Evolutionary conservation across 1,140 invertebrate species (phyloP).

Genomic region (Tetramorium parvispinum): DNA sequence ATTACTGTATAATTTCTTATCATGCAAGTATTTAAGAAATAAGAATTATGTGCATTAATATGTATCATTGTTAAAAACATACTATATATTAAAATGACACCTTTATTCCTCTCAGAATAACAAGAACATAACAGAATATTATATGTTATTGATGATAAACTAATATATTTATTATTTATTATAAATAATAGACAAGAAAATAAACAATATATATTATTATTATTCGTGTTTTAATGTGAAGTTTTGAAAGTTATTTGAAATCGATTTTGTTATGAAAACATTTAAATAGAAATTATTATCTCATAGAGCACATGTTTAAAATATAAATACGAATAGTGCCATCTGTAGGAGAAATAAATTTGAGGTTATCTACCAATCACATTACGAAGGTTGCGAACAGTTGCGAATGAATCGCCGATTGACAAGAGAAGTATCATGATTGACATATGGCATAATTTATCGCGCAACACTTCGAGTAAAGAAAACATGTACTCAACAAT

Average conservation of each 20-base stretch:
- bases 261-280: neutral
- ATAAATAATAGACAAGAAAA: neutral
- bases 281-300: neutral
- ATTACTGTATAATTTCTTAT: neutral
- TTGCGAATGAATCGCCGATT: conserved; percentile 36
- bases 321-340: conserved; percentile 13
- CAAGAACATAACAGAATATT: too few relatives aligned
- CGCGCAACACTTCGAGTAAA: conserved; percentile 37
- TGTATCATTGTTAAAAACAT: neutral
- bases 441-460: conserved; percentile 68
- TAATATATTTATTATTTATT: conserved; percentile 23
- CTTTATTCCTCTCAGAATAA: too few relatives aligned
- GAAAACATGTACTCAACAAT: conserved; percentile 56
- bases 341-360: neutral
- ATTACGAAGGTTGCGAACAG: neutral
- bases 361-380: conserved; percentile 38
- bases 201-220: neutral
- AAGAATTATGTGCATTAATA: neutral
- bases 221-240: neutral
- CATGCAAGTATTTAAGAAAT: neutral
- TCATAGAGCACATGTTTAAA: too few relatives aligned
- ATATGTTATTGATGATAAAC: neutral
- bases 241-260: neutral
- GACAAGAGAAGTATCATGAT: conserved; percentile 64
- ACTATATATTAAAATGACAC: too few relatives aligned